Evolutionary conservation across 1,140 invertebrate genomes (phyloP), one percentile per base, ranked within the genome.

Genomic region (Psix sp.): DNA sequence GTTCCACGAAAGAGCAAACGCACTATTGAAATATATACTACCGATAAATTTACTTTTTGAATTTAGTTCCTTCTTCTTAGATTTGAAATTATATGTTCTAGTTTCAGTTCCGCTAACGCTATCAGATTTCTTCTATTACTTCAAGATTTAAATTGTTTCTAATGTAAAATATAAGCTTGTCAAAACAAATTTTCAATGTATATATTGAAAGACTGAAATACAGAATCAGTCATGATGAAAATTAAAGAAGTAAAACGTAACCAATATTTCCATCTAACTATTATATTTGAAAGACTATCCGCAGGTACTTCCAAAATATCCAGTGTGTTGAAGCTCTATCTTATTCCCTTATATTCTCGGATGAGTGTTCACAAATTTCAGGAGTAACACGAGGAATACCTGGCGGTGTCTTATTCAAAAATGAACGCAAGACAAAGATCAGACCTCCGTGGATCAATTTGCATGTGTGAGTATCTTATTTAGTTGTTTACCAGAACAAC

Each of bases 271-370:
- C 39, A 52, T 45, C 35, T 13, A 1, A 5, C 35, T 13, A 60
- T 60, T 29, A 10, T 70, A 54, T 70, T 35, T 56, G 66, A 70
- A 71, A 49, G 52, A 51, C 29, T 52, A 67, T 48, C 52, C 60
- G n/a, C n/a, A 52, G 48, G 59, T 72, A 56, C 36, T 43, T 57
- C 33, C 26, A 38, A 54, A 60, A 66, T 46, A 43, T 10, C n/a
- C 26, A 62, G 35, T 65, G 39, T 51, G 29, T 66, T 52, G 9
- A 15, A 13, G 26, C 17, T n/a, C 29, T 42, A 35, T 59, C 21
- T 62, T 54, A 33, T n/a, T 35, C 54, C 62, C 56, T 51, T 17
- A 65, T 56, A 62, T 65, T 57, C 49, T 76, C 45, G 43, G 65
- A 56, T 52, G 5, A 59, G 20, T 43, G 14, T 26, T 16, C 49